A percentile compares a stretch with the other conserved stretches of the same genome.
phyloP scores from a whole-genome alignment of 92 coral and sea anemone genomes.

The Phymanthus crucifer region DNA sequence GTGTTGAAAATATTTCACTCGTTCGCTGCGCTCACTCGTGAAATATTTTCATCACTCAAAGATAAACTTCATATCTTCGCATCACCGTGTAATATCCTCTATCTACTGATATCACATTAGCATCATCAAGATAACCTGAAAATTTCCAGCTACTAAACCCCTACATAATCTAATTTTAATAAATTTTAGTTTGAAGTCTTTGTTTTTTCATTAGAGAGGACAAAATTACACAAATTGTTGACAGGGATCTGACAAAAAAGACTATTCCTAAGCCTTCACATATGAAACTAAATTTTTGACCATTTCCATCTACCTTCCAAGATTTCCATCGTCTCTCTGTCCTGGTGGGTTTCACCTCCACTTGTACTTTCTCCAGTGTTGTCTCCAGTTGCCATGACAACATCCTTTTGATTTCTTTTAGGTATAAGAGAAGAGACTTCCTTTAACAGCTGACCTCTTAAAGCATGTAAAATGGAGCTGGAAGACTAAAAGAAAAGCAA shows the following conservation, averaged over 20 bases:
- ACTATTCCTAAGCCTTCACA: neutral
- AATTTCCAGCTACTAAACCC: no score
- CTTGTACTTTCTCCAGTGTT: conserved; percentile 32
- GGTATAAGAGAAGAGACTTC: conserved; percentile 80
- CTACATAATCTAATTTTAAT: no score
- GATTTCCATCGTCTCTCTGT: conserved; percentile 93
- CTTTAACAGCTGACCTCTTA: conserved; percentile 77
- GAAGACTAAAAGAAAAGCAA: conserved; percentile 40
- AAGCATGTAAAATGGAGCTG: conserved; percentile 71
- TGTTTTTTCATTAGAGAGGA: no score
- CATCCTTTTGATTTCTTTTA: conserved; percentile 56
- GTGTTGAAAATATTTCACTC: no score
- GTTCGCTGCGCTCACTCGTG: no score
- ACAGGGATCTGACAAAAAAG: neutral
- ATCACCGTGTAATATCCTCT: no score
- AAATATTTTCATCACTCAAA: no score
- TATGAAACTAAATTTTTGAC: neutral
- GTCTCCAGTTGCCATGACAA: conserved; percentile 34
- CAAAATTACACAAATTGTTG: no score
- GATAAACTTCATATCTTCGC: no score
- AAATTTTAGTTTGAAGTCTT: no score
- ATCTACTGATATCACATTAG: no score
- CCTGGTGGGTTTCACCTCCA: conserved; percentile 61
- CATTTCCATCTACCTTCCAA: conserved; percentile 63
- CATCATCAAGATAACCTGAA: no score